Percentiles rank a stretch among this genome's conserved stretches.
Conservation (phyloP, 1,140 invertebrate genomes). For the Vollenhovia emeryi region DNA sequence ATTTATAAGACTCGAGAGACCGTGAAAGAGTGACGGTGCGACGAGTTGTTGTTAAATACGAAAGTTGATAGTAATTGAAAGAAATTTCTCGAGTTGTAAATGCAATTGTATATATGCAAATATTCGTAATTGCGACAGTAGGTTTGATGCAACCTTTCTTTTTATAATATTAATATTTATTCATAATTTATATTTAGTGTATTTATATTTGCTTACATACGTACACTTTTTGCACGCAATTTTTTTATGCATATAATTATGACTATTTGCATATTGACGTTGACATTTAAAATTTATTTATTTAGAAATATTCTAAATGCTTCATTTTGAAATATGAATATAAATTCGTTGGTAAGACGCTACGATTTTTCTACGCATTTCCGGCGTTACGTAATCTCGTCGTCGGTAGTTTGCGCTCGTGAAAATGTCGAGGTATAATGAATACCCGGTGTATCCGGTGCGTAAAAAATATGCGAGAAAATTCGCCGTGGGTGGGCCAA, state of each 20-base stretch:
- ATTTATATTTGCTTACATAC: background rate
- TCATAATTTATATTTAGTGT: background rate
- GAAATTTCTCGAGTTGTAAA: background rate
- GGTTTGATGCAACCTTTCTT: background rate
- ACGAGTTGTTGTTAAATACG: slow-evolving; percentile 17
- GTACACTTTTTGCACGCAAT: background rate
- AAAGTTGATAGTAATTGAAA: slow-evolving; percentile 33
- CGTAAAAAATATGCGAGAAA: slow-evolving; percentile 16
- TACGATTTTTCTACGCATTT: slow-evolving; percentile 7
- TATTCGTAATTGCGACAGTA: background rate
- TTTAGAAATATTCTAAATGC: background rate
- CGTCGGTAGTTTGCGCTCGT: background rate
- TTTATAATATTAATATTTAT: background rate
- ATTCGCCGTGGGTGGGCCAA: slow-evolving; percentile 27
- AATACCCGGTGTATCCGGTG: background rate
- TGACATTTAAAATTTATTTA: slow-evolving; percentile 9
- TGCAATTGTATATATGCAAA: background rate
- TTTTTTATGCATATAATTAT: background rate
- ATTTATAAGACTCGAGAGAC: slow-evolving; percentile 31
- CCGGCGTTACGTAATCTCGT: slow-evolving; percentile 6
- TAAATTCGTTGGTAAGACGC: background rate
- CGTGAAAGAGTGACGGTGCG: background rate
- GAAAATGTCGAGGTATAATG: slow-evolving; percentile 43
- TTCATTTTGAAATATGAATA: background rate
- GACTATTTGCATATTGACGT: background rate